Conservation (phyloP, 2,888 invertebrate genomes). For the Anaspis maculata region DNA sequence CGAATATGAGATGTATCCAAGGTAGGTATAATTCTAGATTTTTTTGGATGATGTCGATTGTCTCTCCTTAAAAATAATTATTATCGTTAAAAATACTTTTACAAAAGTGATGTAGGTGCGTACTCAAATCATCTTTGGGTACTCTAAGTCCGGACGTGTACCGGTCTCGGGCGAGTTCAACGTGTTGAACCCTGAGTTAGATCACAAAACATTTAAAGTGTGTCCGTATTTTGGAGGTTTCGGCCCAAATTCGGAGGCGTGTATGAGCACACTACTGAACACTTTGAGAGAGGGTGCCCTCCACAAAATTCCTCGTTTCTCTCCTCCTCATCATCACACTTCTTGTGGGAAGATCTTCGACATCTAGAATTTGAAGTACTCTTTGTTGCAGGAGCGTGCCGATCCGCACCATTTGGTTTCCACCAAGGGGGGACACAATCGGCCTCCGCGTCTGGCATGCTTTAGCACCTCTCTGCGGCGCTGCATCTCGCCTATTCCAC, state of each 20-base stretch:
- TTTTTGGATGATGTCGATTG: too few species aligned
- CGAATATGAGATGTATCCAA: too few species aligned
- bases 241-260: too few species aligned
- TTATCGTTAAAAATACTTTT: constrained; percentile 27
- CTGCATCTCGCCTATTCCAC: constrained; percentile 83
- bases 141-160: not conserved
- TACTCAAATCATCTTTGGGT: constrained; percentile 4
- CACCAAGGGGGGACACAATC: constrained; percentile 72
- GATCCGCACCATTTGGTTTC: constrained; percentile 87
- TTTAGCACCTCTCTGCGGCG: constrained; percentile 70
- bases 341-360: not conserved
- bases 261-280: too few species aligned
- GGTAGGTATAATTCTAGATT: too few species aligned
- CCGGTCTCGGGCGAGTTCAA: constrained; percentile 11
- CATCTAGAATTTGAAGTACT: constrained; percentile 46
- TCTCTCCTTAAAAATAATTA: constrained; percentile 28
- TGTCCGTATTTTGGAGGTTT: too few species aligned
- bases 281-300: constrained; percentile 5
- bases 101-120: constrained; percentile 19
- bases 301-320: constrained; percentile 4
- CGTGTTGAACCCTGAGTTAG: constrained; percentile 14
- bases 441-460: constrained; percentile 71
- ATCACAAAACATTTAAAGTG: constrained; percentile 13
- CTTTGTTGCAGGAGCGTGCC: constrained; percentile 55
- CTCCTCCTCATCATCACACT: constrained; percentile 1